phyloP scores from a whole-genome alignment of 1,140 invertebrate genomes.

The Vollenhovia emeryi region DNA sequence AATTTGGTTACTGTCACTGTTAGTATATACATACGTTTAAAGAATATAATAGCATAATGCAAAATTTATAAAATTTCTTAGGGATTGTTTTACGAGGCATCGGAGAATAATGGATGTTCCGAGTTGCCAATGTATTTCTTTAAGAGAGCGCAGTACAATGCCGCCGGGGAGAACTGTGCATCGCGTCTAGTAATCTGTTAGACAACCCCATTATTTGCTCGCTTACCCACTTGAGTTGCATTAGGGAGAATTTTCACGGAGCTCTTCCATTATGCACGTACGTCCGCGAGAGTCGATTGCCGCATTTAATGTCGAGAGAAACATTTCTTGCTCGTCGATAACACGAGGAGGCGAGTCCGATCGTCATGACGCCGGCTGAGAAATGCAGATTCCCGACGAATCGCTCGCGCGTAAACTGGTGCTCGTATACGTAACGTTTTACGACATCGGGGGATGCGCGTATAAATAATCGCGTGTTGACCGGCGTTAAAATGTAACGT shows the following conservation, averaged over 20 bases:
- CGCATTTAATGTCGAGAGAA: slow-evolving; percentile 13
- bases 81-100: slow-evolving; percentile 1
- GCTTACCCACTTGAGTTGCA: slow-evolving; percentile 30
- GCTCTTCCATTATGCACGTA: slow-evolving; percentile 19
- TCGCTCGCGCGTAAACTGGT: background rate
- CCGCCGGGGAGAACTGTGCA: slow-evolving; percentile 1
- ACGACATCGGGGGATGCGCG: background rate
- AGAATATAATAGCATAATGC: background rate
- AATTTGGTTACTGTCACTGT: background rate
- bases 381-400: background rate
- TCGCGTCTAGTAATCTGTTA: slow-evolving; percentile 49
- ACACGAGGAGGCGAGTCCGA: background rate
- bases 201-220: slow-evolving; percentile 48
- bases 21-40: background rate
- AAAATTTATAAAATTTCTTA: background rate
- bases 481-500: slow-evolving; percentile 12
- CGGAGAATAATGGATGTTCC: background rate
- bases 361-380: background rate
- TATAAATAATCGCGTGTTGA: slow-evolving; percentile 5
- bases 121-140: slow-evolving; percentile 20
- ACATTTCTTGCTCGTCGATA: slow-evolving; percentile 27
- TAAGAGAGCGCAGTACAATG: background rate
- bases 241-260: slow-evolving; percentile 33
- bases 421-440: slow-evolving; percentile 16
- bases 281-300: slow-evolving; percentile 21